These are phyloP conservation scores for Sialia sialis DNA, from an alignment of 2,113 vertebrate genomes.

Conservation along the genomic window DNA sequence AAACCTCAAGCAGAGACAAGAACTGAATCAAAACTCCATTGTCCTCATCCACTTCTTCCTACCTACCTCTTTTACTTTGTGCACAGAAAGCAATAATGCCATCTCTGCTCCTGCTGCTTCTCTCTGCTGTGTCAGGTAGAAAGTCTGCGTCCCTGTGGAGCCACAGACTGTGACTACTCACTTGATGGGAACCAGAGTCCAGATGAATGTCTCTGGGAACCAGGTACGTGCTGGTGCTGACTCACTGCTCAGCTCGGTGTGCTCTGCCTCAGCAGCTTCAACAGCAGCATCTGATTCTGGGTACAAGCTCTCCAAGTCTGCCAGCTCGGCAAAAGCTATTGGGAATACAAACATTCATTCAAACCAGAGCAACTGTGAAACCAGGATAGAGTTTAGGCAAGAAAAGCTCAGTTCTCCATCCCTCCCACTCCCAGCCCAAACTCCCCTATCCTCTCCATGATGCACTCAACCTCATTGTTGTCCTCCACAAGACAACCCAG, in stretches of 20 bases:
- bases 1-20: background rate
- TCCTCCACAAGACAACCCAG: background rate
- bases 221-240: background rate
- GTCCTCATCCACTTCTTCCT: background rate
- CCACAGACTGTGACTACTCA: background rate
- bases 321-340: background rate
- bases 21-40: background rate
- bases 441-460: background rate
- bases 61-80: background rate
- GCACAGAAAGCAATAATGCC: background rate
- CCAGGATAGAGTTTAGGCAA: background rate
- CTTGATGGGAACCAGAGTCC: constrained; percentile 44
- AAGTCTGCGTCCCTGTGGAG: background rate
- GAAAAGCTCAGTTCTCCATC: background rate
- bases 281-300: background rate
- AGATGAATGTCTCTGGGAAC: constrained; percentile 66
- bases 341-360: background rate
- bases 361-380: background rate
- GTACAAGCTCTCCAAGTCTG: background rate
- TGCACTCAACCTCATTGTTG: background rate
- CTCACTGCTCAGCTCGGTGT: background rate
- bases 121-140: background rate
- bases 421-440: background rate
- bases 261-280: background rate
- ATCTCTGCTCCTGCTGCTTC: background rate